Percentiles rank a stretch among this genome's conserved stretches.
These are phyloP conservation scores for Taeniopygia guttata DNA, from an alignment of 2,797 vertebrate genomes.

Conservation along the genomic window DNA sequence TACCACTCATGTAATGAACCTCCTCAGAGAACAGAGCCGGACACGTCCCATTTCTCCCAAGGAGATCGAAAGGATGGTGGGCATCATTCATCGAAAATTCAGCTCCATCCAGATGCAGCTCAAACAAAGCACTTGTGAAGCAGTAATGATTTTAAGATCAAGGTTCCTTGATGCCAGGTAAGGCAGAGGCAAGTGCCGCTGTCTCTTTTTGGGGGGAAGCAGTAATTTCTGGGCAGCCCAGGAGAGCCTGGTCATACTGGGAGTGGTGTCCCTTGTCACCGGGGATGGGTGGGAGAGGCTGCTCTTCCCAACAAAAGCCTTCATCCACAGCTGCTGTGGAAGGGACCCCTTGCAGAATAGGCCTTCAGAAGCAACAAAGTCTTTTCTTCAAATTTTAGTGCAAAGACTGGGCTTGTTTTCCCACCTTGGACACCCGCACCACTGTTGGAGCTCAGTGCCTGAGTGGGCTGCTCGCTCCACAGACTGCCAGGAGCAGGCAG, in stretches of 20 bases:
- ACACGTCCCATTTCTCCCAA: slow-evolving; percentile 99
- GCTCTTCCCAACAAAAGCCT: not conserved
- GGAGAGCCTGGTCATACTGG: not conserved
- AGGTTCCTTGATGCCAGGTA: slow-evolving; percentile 94
- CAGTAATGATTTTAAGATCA: slow-evolving; percentile 88
- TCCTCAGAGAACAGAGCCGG: slow-evolving; percentile 97
- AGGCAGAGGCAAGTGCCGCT: not conserved
- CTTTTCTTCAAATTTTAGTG: not conserved
- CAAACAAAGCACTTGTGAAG: slow-evolving; percentile 92
- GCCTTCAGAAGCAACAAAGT: not conserved
- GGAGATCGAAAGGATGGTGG: slow-evolving; percentile 98
- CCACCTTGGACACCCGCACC: rapidly evolving
- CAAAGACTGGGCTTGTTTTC: not conserved
- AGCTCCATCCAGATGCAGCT: slow-evolving; percentile 93
- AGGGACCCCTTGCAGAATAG: too few relatives aligned
- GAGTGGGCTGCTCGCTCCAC: not conserved
- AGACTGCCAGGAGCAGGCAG: not conserved
- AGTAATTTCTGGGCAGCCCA: not conserved
- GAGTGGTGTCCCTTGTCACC: rapidly evolving
- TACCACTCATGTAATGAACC: slow-evolving; percentile 99
- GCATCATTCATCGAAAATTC: slow-evolving; percentile 94
- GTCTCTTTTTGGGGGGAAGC: not conserved
- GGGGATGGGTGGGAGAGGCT: not conserved
- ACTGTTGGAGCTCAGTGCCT: rapidly evolving
- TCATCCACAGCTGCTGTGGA: not conserved